phyloP scores from a whole-genome alignment of 2,113 vertebrate species.

The Chunga burmeisteri region DNA sequence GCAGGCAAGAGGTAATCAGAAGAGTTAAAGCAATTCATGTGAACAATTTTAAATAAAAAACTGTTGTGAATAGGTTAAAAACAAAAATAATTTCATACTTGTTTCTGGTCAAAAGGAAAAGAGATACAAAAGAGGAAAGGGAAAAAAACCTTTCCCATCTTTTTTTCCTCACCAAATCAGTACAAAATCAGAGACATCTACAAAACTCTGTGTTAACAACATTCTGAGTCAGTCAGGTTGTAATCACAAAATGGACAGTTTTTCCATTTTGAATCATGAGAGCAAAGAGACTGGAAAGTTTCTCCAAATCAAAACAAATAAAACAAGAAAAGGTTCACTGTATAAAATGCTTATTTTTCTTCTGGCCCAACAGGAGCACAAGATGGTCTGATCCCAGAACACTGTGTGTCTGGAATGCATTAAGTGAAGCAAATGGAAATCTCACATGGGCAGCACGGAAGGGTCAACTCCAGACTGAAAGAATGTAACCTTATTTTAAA shows the following conservation, averaged over 20 bases:
- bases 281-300: not conserved
- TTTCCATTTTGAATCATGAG: not conserved
- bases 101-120: not conserved
- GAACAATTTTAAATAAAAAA: not conserved
- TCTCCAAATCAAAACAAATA: not conserved
- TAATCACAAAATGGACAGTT: not conserved
- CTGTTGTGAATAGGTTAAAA: not conserved
- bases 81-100: not conserved
- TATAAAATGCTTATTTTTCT: not conserved
- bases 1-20: not conserved
- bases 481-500: conserved; percentile 56
- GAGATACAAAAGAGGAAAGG: not conserved
- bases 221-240: not conserved
- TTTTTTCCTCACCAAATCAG: not conserved
- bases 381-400: not conserved
- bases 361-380: not conserved
- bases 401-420: conserved; percentile 26
- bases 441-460: not conserved
- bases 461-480: conserved; percentile 38
- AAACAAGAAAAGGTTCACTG: not conserved
- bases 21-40: not conserved
- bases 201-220: not conserved
- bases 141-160: not conserved
- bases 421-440: conserved; percentile 40
- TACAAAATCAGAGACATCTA: not conserved